These are phyloP conservation scores for Patagioenas fasciata DNA, from an alignment of 2,113 vertebrate genomes.

Conservation along the genomic window DNA sequence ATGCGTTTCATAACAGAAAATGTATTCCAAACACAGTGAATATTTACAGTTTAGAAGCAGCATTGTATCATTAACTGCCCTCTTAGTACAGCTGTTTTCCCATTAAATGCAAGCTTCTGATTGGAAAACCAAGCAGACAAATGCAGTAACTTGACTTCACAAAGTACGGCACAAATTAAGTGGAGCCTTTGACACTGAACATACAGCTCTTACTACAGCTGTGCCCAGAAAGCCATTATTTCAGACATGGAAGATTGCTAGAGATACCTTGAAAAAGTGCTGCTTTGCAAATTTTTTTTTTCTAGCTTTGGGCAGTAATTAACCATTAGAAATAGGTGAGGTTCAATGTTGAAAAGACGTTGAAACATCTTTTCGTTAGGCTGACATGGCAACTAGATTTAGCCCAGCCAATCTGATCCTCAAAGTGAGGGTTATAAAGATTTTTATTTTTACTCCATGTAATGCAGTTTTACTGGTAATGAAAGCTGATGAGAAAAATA, in stretches of 20 bases:
- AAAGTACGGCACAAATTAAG: not conserved
- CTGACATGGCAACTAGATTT: not conserved
- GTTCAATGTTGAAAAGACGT: too few relatives aligned
- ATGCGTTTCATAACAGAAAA: not conserved
- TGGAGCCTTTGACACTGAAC: not conserved
- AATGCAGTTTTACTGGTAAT: not conserved
- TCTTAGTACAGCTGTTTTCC: not conserved
- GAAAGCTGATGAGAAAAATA: slow-evolving; percentile 21
- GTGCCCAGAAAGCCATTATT: not conserved
- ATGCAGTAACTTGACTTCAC: not conserved
- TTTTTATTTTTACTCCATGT: not conserved
- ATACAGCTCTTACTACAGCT: not conserved
- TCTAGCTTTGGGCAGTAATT: not conserved
- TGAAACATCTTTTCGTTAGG: not conserved
- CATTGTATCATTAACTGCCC: not conserved
- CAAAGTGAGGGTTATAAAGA: not conserved
- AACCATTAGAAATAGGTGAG: not conserved
- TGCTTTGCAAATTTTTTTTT: not conserved
- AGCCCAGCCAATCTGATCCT: not conserved
- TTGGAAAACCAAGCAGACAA: not conserved
- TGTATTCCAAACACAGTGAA: not conserved
- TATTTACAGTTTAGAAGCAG: not conserved
- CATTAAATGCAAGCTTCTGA: not conserved
- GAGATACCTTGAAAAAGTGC: not conserved
- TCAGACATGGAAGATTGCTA: not conserved